These are phyloP conservation scores for Mormyrops attenuatus DNA, from an alignment of 2,797 vertebrate genomes.

Conservation along the genomic window DNA sequence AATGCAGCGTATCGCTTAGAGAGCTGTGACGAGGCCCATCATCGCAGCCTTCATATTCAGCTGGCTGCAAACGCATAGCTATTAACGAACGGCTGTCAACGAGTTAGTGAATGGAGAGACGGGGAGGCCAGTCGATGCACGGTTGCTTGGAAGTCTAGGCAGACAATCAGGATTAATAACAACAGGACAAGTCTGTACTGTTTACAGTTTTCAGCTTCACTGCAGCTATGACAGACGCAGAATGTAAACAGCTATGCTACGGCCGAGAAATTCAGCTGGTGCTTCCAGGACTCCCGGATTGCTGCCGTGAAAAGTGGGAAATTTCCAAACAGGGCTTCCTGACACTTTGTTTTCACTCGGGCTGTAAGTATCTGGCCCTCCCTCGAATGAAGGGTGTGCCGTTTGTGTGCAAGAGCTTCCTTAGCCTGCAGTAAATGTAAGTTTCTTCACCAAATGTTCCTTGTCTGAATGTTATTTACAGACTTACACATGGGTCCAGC, in stretches of 20 bases:
- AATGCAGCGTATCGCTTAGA: constrained; percentile 55
- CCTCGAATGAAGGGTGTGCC: constrained; percentile 8
- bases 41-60: constrained; percentile 63
- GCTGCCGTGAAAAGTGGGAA: constrained; percentile 36
- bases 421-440: background rate
- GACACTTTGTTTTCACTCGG: constrained; percentile 25
- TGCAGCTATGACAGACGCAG: constrained; percentile 41
- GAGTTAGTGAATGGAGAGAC: constrained; percentile 52
- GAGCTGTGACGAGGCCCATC: constrained; percentile 67
- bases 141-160: background rate
- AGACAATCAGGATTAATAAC: constrained; percentile 56
- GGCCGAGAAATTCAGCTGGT: constrained; percentile 32
- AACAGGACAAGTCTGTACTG: constrained; percentile 38
- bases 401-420: background rate
- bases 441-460: background rate
- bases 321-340: constrained; percentile 23
- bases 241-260: constrained; percentile 51
- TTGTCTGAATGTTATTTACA: background rate
- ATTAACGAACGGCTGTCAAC: constrained; percentile 68
- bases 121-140: constrained; percentile 30
- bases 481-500: background rate
- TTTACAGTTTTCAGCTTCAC: constrained; percentile 44
- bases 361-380: constrained; percentile 34
- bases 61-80: constrained; percentile 63
- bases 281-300: constrained; percentile 2